Evolutionary conservation across 2,888 invertebrate species (phyloP), one percentile per base, ranked within the genome.

Genomic region (Tuberolachnus salignus): DNA sequence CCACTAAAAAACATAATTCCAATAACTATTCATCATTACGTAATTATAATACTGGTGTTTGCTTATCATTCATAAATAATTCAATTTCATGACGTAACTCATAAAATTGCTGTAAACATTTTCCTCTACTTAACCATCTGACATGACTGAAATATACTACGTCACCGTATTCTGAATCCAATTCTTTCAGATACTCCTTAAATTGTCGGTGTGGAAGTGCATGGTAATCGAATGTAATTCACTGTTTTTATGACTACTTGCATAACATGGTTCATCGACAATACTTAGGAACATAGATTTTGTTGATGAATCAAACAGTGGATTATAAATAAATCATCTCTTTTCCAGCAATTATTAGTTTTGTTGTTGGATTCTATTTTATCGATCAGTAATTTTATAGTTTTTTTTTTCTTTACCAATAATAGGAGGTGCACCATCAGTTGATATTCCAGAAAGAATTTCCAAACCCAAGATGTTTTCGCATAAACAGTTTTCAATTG

Each of bases 151-250:
- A n/a, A n/a, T n/a, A n/a, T n/a, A n/a, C n/a, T n/a, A n/a, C n/a
- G n/a, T n/a, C n/a, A n/a, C 63, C 63, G 26, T 63, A 42, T 73
- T 80, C 73, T n/a, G 59, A 64, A 34, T 72, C 23, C 63, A 80
- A 72, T 64, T 80, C 57, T 64, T 80, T 66, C 19, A 73, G 72
- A 19, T 73, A 73, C 26, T 51, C 63, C 51, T 80, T 80, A 64
- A 73, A 80, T 53, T 80, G 66, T 73, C 66, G 73, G 64, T 73
- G 64, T 19, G 72, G 51, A 64, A 51, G 59, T 21, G 66, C 66
- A 72, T 80, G 61, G n/a, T 71, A 64, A 49, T 61, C 53, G 72
- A 71, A 73, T 63, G 63, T 63, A 69, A 73, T 80, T 80, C 51
- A 55, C 80, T 64, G 64, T 72, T 53, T 71, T 57, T 46, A 71